Evolutionary conservation across 2,888 invertebrate genomes (phyloP).

Genomic region (Cheilosia scutellata): DNA sequence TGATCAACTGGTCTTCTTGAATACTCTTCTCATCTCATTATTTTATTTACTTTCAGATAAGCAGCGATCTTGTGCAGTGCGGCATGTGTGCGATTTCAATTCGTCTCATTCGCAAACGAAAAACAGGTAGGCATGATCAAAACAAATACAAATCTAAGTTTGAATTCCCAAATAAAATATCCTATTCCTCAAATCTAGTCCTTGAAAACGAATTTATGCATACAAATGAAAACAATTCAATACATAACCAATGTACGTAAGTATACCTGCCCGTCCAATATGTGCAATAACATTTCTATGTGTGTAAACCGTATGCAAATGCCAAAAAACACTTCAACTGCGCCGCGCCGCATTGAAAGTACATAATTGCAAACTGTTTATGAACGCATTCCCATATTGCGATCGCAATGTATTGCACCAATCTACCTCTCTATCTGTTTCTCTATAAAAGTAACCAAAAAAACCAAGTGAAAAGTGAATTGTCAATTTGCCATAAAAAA

Average conservation of each 20-base stretch:
- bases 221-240: slow-evolving; percentile 40
- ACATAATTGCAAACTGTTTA: slow-evolving; percentile 63
- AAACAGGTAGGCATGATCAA: slow-evolving; percentile 88
- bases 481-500: slow-evolving; percentile 55
- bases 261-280: slow-evolving; percentile 44
- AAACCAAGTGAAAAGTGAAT: slow-evolving; percentile 38
- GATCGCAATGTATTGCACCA: slow-evolving; percentile 34
- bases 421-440: slow-evolving; percentile 18
- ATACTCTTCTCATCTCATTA: neutral
- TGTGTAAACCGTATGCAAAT: slow-evolving; percentile 63
- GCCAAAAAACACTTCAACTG: slow-evolving; percentile 2
- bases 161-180: slow-evolving; percentile 71
- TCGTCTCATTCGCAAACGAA: slow-evolving; percentile 92
- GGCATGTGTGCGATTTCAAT: slow-evolving; percentile 92
- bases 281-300: slow-evolving; percentile 20
- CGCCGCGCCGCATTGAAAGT: neutral
- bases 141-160: slow-evolving; percentile 45
- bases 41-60: slow-evolving; percentile 86
- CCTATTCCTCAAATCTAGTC: slow-evolving; percentile 61
- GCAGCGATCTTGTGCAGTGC: slow-evolving; percentile 90
- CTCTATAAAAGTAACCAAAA: slow-evolving; percentile 29
- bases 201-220: slow-evolving; percentile 43
- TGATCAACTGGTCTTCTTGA: too few species aligned
- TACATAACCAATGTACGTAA: slow-evolving; percentile 54
- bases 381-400: slow-evolving; percentile 38